Evolutionary conservation across 2,797 vertebrate genomes (phyloP).

Genomic region (Clarias platycephalus): DNA sequence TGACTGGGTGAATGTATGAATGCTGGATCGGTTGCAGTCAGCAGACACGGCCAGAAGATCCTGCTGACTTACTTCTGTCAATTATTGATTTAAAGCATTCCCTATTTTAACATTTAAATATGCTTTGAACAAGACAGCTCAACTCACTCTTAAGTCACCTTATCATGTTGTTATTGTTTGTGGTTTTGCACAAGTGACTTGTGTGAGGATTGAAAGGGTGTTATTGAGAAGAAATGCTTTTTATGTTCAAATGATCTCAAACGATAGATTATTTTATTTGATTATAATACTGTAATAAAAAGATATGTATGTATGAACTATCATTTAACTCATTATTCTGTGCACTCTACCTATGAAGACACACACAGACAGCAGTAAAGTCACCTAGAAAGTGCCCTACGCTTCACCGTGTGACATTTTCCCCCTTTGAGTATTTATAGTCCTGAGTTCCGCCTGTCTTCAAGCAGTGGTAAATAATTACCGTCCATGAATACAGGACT

Average conservation of each 20-base stretch:
- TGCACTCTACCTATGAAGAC: conserved; percentile 23
- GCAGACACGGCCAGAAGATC: background rate
- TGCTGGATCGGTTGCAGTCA: conserved; percentile 48
- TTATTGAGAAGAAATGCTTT: conserved; percentile 45
- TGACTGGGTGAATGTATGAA: conserved; percentile 36
- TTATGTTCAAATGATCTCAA: conserved; percentile 46
- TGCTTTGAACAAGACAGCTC: background rate
- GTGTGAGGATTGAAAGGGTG: conserved; percentile 22
- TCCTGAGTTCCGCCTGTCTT: conserved; percentile 10
- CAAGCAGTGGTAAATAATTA: conserved; percentile 27
- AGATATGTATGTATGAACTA: conserved; percentile 30
- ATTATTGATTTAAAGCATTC: conserved; percentile 12
- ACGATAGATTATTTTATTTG: conserved; percentile 60
- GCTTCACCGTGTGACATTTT: conserved; percentile 38
- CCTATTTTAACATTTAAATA: conserved; percentile 11
- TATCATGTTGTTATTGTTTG: background rate
- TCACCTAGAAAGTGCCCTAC: conserved; percentile 37
- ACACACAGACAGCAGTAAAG: conserved; percentile 1
- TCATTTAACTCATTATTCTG: conserved; percentile 11
- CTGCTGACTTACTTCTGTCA: conserved; percentile 12
- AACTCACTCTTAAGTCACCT: conserved; percentile 24
- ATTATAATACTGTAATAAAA: conserved; percentile 67
- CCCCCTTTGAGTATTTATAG: conserved; percentile 36
- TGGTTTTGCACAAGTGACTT: conserved; percentile 40
- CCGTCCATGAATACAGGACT: conserved; percentile 18